Percentiles rank a stretch among this genome's conserved stretches.
Evolutionary conservation across 1,140 invertebrate genomes (phyloP).

Genomic region (Phenacoccus solenopsis): DNA sequence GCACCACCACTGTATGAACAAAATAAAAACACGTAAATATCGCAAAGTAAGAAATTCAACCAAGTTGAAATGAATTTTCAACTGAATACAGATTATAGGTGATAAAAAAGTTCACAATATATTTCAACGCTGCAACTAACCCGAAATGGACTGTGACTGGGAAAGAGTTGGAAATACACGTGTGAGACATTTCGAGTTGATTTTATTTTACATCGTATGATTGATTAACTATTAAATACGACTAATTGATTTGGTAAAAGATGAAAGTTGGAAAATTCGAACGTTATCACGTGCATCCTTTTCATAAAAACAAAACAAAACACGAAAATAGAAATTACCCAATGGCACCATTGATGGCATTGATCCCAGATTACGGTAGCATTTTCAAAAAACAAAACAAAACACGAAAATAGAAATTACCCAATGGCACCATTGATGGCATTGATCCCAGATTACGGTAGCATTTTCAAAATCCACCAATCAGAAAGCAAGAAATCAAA

Average conservation of each 20-base stretch:
- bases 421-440: neutral
- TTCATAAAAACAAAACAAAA: neutral
- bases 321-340: neutral
- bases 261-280: too few species aligned
- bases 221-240: too few species aligned
- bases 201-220: too few species aligned
- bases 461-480: neutral
- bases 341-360: too few species aligned
- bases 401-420: neutral
- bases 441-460: neutral
- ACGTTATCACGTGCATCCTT: too few species aligned
- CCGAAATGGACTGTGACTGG: neutral
- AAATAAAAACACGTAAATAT: neutral
- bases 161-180: neutral
- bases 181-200: neutral
- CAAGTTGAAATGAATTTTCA: too few species aligned
- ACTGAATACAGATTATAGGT: neutral
- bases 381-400: neutral
- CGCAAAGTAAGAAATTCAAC: too few species aligned
- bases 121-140: neutral
- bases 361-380: too few species aligned
- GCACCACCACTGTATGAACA: constrained; percentile 61
- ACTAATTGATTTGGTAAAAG: too few species aligned
- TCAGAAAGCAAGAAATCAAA: neutral
- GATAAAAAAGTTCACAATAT: neutral